A percentile compares a stretch with the other conserved stretches of the same genome.
Evolutionary conservation across 2,888 invertebrate species (phyloP).

Genomic region (Hirtodrosophila cameraria): DNA sequence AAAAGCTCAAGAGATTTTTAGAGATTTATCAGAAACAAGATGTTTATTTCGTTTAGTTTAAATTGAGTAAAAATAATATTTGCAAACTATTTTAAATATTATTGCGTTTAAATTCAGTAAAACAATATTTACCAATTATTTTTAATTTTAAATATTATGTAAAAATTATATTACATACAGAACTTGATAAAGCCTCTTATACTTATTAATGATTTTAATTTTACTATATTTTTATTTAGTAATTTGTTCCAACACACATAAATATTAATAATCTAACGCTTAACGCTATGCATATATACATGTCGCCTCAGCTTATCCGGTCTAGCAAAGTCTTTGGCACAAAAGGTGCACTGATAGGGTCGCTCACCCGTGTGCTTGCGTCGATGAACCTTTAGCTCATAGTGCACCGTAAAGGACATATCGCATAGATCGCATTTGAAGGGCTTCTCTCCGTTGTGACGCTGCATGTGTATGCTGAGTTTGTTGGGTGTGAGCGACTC

Average conservation of each 20-base stretch:
- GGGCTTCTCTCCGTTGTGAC: conserved; percentile 88
- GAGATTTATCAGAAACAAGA: neutral
- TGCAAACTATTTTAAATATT: too few species aligned
- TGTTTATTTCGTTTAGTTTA: too few species aligned
- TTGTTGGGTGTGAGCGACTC: conserved; percentile 86
- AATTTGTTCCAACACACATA: neutral
- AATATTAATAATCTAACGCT: conserved; percentile 39
- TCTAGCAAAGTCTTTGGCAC: conserved; percentile 85
- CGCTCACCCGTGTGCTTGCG: conserved; percentile 87
- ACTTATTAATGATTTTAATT: neutral
- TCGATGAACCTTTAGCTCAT: conserved; percentile 86
- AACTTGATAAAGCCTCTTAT: too few species aligned
- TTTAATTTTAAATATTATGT: too few species aligned
- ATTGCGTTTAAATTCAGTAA: too few species aligned
- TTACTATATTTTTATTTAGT: conserved; percentile 14
- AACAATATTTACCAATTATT: too few species aligned
- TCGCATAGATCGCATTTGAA: conserved; percentile 87
- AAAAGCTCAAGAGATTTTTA: conserved; percentile 26
- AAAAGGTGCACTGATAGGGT: conserved; percentile 84
- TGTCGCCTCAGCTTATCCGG: conserved; percentile 83
- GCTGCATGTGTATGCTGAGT: conserved; percentile 87
- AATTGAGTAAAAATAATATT: too few species aligned
- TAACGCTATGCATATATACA: conserved; percentile 68
- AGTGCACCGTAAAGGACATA: conserved; percentile 87
- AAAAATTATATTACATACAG: too few species aligned